Percentiles rank a stretch among this genome's conserved stretches.
Conservation (phyloP, 2,888 invertebrate species). For the Baccha elongata region DNA sequence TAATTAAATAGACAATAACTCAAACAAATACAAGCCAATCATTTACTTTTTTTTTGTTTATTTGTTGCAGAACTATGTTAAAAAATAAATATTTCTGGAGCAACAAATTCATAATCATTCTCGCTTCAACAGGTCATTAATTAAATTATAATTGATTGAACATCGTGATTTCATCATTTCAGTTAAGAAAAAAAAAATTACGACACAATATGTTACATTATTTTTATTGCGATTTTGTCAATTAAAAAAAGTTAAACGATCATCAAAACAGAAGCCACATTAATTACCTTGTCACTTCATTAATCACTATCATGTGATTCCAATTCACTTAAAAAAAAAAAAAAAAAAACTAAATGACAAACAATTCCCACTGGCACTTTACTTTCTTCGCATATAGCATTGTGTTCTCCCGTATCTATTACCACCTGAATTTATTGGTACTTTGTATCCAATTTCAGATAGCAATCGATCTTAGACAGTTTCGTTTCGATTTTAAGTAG, state of each 20-base stretch:
- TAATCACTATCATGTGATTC: conserved; percentile 48
- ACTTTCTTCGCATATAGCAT: conserved; percentile 25
- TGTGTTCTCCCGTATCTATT: conserved; percentile 22
- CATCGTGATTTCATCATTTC: too few relatives aligned
- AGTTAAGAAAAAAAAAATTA: too few relatives aligned
- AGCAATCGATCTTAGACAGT: conserved; percentile 57
- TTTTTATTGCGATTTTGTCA: conserved; percentile 38
- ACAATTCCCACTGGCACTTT: conserved; percentile 8
- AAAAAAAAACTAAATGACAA: not conserved
- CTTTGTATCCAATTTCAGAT: conserved; percentile 61
- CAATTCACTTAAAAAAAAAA: conserved; percentile 11
- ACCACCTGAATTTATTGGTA: conserved; percentile 48
- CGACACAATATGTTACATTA: too few relatives aligned
- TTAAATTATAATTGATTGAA: too few relatives aligned
- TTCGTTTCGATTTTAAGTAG: conserved; percentile 23
- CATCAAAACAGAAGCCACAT: conserved; percentile 42
- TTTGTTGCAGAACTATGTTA: too few relatives aligned
- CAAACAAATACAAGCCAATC: too few relatives aligned
- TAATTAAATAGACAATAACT: too few relatives aligned
- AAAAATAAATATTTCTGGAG: too few relatives aligned
- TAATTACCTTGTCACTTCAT: conserved; percentile 44
- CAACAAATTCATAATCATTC: too few relatives aligned
- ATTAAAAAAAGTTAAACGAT: conserved; percentile 36
- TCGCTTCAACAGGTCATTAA: too few relatives aligned
- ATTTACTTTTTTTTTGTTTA: too few relatives aligned